Conservation (phyloP, 2,797 vertebrate species). For the Dicrostonyx torquatus region DNA sequence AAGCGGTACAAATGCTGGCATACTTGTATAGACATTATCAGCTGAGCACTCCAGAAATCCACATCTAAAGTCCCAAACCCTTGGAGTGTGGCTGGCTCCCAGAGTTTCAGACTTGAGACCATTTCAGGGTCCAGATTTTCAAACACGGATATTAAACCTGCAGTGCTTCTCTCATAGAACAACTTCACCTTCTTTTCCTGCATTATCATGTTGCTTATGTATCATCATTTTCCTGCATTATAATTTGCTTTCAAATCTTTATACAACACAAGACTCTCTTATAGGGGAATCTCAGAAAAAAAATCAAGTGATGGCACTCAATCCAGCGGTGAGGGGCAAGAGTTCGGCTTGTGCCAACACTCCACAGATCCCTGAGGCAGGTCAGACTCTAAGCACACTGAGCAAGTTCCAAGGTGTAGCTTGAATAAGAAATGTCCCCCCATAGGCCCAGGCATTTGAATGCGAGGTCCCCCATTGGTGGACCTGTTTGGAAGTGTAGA, state of each 20-base stretch:
- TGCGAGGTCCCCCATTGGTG: neutral
- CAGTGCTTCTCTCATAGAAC: neutral
- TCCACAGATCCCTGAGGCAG: neutral
- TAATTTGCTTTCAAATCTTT: neutral
- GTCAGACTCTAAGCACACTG: neutral
- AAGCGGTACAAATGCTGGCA: neutral
- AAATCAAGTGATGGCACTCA: neutral
- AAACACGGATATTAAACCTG: neutral
- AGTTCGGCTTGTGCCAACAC: neutral
- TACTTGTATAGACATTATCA: neutral
- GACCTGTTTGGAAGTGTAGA: neutral
- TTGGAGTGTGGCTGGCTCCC: neutral
- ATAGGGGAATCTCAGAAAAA: neutral
- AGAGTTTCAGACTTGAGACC: neutral
- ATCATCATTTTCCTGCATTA: neutral
- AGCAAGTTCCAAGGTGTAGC: neutral
- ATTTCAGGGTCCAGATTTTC: neutral
- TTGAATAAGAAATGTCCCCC: neutral
- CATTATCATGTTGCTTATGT: neutral
- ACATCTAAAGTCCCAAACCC: neutral
- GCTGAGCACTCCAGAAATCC: neutral
- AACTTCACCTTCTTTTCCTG: neutral
- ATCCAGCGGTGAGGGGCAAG: neutral
- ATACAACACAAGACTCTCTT: neutral
- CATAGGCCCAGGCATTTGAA: neutral